A percentile compares a stretch with the other conserved stretches of the same genome.
phyloP scores from a whole-genome alignment of 2,797 vertebrate species.

The Notolepis coatsorum region DNA sequence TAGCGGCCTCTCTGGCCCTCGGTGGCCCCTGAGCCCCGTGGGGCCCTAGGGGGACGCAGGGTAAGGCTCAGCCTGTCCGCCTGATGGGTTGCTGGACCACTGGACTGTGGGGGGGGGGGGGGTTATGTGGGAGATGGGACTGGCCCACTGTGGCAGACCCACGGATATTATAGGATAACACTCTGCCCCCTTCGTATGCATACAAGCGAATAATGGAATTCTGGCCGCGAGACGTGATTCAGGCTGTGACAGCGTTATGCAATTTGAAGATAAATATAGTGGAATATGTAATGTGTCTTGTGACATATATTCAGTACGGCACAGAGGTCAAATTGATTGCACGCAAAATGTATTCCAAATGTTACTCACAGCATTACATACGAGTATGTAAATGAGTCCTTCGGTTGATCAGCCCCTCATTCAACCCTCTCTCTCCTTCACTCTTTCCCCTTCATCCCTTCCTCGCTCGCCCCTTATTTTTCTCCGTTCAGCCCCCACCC shows the following conservation, averaged over 20 bases:
- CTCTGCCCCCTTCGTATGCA: slow-evolving; percentile 14
- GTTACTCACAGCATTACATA: not conserved
- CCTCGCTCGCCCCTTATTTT: slow-evolving; percentile 44
- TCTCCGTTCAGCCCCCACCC: slow-evolving; percentile 46
- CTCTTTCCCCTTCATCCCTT: slow-evolving; percentile 6
- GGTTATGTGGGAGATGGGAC: slow-evolving; percentile 1
- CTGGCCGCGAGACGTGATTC: not conserved
- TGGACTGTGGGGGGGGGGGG: slow-evolving; percentile 47
- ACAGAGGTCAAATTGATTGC: too few relatives aligned
- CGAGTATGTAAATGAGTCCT: not conserved
- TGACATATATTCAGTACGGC: not conserved
- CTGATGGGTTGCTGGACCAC: slow-evolving; percentile 45
- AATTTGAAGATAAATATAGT: too few relatives aligned
- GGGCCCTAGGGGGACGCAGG: slow-evolving; percentile 58
- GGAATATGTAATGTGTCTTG: not conserved
- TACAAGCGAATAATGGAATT: not conserved
- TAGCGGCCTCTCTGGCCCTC: slow-evolving; percentile 66
- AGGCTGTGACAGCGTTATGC: not conserved
- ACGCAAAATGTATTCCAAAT: not conserved
- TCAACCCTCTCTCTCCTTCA: slow-evolving; percentile 15
- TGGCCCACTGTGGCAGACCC: slow-evolving; percentile 3
- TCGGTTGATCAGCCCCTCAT: slow-evolving; percentile 3
- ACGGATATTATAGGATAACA: slow-evolving; percentile 11
- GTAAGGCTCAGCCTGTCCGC: slow-evolving; percentile 55
- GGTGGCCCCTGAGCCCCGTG: slow-evolving; percentile 65